Conservation (phyloP, 2,888 invertebrate species). For the Melinopterus prodromus region DNA sequence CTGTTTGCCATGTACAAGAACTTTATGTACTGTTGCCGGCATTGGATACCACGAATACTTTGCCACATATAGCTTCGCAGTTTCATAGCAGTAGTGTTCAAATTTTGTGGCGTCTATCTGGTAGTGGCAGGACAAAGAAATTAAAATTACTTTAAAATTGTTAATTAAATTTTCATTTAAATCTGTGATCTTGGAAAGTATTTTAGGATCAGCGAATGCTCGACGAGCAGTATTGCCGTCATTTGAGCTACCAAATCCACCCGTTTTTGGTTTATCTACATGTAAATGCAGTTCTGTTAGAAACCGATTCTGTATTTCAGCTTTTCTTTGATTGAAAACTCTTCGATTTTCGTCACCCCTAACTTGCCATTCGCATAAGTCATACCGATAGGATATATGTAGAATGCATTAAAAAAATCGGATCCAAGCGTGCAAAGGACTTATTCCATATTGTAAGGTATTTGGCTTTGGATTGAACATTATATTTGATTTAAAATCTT, state of each 20-base stretch:
- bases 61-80: conserved; percentile 15
- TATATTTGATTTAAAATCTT: too few species aligned
- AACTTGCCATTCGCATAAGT: too few species aligned
- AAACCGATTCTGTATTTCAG: too few species aligned
- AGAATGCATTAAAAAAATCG: too few species aligned
- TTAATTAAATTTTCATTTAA: conserved; percentile 45
- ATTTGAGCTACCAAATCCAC: conserved; percentile 42
- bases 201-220: conserved; percentile 38
- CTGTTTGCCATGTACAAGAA: conserved; percentile 15
- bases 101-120: background rate
- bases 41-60: conserved; percentile 25
- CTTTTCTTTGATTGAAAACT: too few species aligned
- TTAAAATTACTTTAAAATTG: conserved; percentile 37
- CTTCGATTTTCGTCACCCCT: too few species aligned
- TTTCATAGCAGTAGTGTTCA: conserved; percentile 8
- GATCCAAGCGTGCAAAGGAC: too few species aligned
- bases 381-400: too few species aligned
- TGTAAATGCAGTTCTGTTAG: too few species aligned
- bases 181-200: conserved; percentile 48
- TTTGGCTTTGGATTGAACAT: too few species aligned
- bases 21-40: conserved; percentile 26
- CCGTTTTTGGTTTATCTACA: conserved; percentile 35
- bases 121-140: conserved; percentile 14
- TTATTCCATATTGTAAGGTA: too few species aligned
- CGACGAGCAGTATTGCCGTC: conserved; percentile 34